Conservation (phyloP, 2,888 invertebrate genomes). For the Helicoverpa assulta region DNA sequence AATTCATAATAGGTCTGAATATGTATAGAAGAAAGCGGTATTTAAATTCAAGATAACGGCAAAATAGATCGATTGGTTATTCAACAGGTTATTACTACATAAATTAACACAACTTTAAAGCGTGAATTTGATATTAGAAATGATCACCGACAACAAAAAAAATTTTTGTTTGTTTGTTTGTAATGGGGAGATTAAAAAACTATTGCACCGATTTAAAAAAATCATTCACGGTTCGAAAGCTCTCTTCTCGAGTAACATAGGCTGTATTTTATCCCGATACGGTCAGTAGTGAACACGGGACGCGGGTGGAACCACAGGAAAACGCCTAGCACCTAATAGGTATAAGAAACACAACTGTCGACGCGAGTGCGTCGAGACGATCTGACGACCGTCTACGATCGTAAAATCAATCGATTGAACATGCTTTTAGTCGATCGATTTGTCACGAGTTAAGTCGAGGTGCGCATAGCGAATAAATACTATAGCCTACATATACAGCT, state of each 20-base stretch:
- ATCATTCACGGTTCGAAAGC: no score
- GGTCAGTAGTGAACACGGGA: no score
- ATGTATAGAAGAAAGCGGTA: neutral
- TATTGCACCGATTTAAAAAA: no score
- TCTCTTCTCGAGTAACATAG: no score
- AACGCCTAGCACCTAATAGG: no score
- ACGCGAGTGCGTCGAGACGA: constrained; percentile 27
- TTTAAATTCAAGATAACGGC: neutral
- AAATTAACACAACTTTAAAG: neutral
- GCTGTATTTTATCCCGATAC: no score
- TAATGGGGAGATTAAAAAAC: no score
- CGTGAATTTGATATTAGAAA: neutral
- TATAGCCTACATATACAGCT: constrained; percentile 1
- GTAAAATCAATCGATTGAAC: constrained; percentile 43
- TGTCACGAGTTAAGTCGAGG: constrained; percentile 20
- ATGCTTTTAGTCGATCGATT: constrained; percentile 45
- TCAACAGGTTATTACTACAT: neutral
- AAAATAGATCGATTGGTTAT: neutral
- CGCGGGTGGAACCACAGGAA: no score
- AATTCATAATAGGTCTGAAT: no score
- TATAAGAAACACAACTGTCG: neutral
- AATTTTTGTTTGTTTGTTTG: no score
- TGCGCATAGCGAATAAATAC: constrained; percentile 21
- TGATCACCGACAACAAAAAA: no score
- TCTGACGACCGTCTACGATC: constrained; percentile 42